These are phyloP conservation scores for Anarrhichthys ocellatus DNA, from an alignment of 2,113 vertebrate species.

Conservation along the genomic window DNA sequence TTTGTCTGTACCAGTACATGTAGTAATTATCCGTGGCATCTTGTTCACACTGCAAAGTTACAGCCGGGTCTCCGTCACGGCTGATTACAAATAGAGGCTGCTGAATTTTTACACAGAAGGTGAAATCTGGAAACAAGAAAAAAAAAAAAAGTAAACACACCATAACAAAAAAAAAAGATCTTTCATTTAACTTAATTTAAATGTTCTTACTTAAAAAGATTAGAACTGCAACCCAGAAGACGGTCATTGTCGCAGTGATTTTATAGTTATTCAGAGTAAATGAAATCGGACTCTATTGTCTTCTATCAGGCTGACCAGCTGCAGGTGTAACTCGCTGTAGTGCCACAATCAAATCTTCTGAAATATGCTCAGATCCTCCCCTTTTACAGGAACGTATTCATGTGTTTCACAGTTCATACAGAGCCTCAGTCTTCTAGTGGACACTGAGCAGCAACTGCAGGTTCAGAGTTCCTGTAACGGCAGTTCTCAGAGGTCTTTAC, in stretches of 20 bases:
- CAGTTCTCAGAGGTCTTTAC: background rate
- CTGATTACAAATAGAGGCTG: background rate
- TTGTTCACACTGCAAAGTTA: slow-evolving; percentile 59
- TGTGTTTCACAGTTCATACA: background rate
- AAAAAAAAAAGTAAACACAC: background rate
- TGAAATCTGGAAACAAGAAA: slow-evolving; percentile 49
- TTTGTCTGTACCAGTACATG: slow-evolving; percentile 59
- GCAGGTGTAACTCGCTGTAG: background rate
- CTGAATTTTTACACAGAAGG: slow-evolving; percentile 7
- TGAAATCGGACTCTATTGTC: background rate
- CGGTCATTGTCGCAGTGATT: background rate
- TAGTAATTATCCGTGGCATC: slow-evolving; percentile 7
- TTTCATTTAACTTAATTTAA: background rate
- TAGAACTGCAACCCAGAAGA: background rate
- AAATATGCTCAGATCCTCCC: background rate
- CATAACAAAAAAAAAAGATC: background rate
- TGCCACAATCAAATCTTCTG: background rate
- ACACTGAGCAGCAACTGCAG: slow-evolving; percentile 1
- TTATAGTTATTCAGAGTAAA: background rate
- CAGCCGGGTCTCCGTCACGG: background rate
- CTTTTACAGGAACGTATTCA: background rate
- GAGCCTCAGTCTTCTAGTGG: slow-evolving; percentile 2
- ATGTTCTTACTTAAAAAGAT: slow-evolving; percentile 20
- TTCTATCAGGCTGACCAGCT: background rate
- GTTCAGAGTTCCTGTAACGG: background rate